Base-by-base conservation (phyloP, 1,140 invertebrate species). In the Planococcus citri region DNA sequence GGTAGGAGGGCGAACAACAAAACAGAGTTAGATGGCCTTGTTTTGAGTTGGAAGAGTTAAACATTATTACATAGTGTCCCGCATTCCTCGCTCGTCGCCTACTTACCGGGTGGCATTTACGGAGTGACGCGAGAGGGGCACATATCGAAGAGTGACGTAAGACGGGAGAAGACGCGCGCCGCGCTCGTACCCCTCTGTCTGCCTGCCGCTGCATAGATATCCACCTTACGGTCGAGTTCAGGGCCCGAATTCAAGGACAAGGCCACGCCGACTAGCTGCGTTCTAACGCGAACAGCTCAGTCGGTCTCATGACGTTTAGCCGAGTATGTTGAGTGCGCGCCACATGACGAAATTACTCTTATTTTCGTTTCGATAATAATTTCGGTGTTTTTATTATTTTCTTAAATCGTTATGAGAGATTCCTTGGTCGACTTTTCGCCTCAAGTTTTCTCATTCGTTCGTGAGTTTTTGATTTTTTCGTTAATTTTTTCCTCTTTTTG, bases 191-290 rank as follows among this genome's bases (percentile, higher is more conserved):
- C 60, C 60, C 9, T 58, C 60, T 27, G 60, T 64, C 60, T 64
- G 60, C 25, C 22, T 17, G 25, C 60, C 60, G 60, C 60, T 64
- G 20, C 17, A 20, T 20, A 64, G 22, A 64, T 64, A 64, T 64
- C 60, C 60, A 64, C 60, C 60, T 64, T 64, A 64, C 60, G 60
- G 60, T 64, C 60, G 60, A 64, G 60, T 64, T 64, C 60, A 64
- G 60, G 60, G 60, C 60, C 60, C 60, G 60, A 64, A 64, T 64
- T 64, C 60, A 64, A 64, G 60, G 60, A 64, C 60, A 64, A 64
- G 60, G 60, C 60, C 60, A 64, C 60, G 25, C 60, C 60, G 60
- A 25, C 60, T 64, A 64, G 25, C 25, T 64, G 60, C 60, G 60
- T 64, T 64, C 60, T 64, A 64, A 64, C 60, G 60, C 60, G 25